phyloP scores from a whole-genome alignment of 1,140 invertebrate species.

The Drosophila pandora region DNA sequence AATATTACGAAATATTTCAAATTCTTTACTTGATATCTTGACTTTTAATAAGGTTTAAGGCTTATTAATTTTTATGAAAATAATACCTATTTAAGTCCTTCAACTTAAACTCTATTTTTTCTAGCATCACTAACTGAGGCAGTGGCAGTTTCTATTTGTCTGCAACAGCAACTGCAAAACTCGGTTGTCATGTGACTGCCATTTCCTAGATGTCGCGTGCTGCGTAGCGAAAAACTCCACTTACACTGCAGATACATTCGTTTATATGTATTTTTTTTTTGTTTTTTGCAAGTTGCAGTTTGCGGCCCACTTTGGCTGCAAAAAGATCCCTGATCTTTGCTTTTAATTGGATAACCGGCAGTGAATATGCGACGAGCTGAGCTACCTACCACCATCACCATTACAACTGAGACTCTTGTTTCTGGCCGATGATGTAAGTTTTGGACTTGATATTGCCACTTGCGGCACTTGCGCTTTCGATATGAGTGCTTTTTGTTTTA shows the following conservation, averaged over 20 bases:
- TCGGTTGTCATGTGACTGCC: slow-evolving; percentile 53
- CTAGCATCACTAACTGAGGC: not conserved
- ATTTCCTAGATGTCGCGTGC: slow-evolving; percentile 80
- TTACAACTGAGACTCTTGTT: slow-evolving; percentile 25
- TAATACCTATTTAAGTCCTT: not conserved
- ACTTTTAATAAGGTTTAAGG: no score
- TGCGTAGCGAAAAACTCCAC: slow-evolving; percentile 19
- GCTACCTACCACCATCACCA: slow-evolving; percentile 5
- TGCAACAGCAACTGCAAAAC: slow-evolving; percentile 34
- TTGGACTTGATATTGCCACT: slow-evolving; percentile 80
- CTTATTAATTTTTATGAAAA: not conserved
- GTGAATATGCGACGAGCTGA: slow-evolving; percentile 10
- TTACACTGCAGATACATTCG: no score
- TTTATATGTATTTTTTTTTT: slow-evolving; percentile 5
- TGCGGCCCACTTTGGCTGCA: slow-evolving; percentile 53
- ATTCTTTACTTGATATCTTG: no score
- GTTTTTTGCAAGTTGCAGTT: slow-evolving; percentile 13
- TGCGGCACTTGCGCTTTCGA: slow-evolving; percentile 43
- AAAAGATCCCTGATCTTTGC: slow-evolving; percentile 77
- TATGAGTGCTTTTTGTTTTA: slow-evolving; percentile 5
- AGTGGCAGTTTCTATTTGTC: slow-evolving; percentile 38
- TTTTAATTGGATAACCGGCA: slow-evolving; percentile 80
- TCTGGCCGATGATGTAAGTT: slow-evolving; percentile 63
- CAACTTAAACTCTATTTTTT: not conserved
- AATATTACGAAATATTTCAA: no score